phyloP scores from a whole-genome alignment of 2,888 invertebrate species.

The Lycaena phlaeas region DNA sequence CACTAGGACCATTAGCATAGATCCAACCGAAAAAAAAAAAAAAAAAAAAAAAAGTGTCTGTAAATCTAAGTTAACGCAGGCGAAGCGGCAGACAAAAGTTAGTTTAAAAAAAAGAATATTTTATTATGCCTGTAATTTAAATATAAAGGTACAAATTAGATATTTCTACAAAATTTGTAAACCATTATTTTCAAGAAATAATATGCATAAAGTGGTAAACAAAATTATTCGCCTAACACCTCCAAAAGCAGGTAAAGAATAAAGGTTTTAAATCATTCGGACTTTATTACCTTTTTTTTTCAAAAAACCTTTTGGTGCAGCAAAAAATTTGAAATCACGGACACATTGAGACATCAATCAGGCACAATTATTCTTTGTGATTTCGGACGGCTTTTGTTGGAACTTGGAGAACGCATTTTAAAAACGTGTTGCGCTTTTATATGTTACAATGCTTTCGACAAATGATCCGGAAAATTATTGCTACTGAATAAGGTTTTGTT shows the following conservation, averaged over 20 bases:
- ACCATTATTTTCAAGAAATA: conserved; percentile 2
- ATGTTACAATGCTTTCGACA: conserved; percentile 30
- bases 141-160: no score
- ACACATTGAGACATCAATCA: conserved; percentile 54
- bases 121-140: no score
- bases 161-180: no score
- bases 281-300: not conserved
- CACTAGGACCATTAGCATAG: no score
- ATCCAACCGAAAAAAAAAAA: no score
- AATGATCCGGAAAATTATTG: conserved; percentile 54
- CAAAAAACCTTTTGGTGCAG: conserved; percentile 22
- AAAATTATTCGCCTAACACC: conserved; percentile 7
- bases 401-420: conserved; percentile 27
- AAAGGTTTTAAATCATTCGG: not conserved
- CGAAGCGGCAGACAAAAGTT: no score
- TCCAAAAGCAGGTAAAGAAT: not conserved
- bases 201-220: conserved; percentile 1
- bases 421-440: conserved; percentile 25
- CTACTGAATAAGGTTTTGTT: conserved; percentile 30
- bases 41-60: no score
- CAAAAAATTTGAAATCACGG: conserved; percentile 23
- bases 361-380: conserved; percentile 35
- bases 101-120: no score
- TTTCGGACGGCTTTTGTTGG: conserved; percentile 39
- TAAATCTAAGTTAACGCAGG: no score